Conservation (phyloP, 2,797 vertebrate genomes). For the Sebastes matsubarae region DNA sequence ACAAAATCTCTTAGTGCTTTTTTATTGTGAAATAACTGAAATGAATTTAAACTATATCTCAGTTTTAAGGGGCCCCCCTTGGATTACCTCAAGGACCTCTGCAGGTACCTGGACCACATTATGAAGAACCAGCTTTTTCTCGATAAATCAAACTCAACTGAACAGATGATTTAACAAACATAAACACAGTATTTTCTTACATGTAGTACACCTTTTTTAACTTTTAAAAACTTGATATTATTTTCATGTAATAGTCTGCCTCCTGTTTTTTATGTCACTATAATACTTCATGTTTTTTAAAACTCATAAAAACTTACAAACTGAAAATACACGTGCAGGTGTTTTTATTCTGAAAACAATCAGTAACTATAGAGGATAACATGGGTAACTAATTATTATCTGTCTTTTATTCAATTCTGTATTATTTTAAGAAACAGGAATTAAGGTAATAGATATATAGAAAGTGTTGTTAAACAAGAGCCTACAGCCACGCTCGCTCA, state of each 20-base stretch:
- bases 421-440: not conserved
- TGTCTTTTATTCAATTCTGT: not conserved
- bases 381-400: not conserved
- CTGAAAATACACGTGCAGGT: not conserved
- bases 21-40: not conserved
- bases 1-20: not conserved
- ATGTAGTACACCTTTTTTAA: not conserved
- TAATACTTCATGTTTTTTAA: not conserved
- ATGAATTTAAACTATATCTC: not conserved
- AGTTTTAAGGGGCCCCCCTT: not conserved
- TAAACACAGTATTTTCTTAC: not conserved
- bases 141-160: not conserved
- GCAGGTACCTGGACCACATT: not conserved
- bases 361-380: not conserved
- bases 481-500: not conserved
- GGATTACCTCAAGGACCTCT: not conserved
- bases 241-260: not conserved
- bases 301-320: not conserved
- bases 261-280: not conserved
- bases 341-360: slow-evolving; percentile 1
- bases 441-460: not conserved
- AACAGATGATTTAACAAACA: not conserved
- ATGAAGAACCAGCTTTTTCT: not conserved
- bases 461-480: not conserved
- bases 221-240: not conserved